phyloP scores from a whole-genome alignment of 2,113 vertebrate species.

The Notiomystis cincta region DNA sequence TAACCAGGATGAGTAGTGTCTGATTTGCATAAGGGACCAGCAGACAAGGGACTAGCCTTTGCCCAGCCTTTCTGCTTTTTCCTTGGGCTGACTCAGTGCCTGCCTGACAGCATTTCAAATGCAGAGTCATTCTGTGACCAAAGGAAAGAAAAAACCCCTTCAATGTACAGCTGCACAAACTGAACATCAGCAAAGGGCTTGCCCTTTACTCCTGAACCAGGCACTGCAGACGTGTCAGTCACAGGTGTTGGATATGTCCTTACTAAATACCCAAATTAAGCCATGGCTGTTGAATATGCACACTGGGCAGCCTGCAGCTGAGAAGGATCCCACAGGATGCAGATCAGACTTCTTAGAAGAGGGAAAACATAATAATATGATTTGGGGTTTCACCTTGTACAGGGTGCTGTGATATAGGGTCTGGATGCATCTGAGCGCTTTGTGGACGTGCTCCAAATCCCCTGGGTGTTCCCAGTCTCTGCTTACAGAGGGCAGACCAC shows the following conservation, averaged over 20 bases:
- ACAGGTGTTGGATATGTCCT: fast-evolving
- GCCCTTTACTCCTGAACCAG: not conserved
- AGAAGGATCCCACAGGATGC: not conserved
- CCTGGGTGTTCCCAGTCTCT: not conserved
- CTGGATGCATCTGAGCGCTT: not conserved
- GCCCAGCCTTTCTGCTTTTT: not conserved
- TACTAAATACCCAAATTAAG: not conserved
- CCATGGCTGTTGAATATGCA: not conserved
- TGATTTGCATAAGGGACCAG: not conserved
- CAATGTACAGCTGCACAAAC: not conserved
- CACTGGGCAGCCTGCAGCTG: not conserved
- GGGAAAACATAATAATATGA: not conserved
- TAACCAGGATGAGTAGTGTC: not conserved
- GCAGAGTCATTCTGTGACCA: not conserved
- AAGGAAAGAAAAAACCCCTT: not conserved
- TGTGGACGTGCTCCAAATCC: not conserved
- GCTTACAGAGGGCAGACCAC: not conserved
- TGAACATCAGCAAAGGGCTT: not conserved
- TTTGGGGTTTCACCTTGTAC: not conserved
- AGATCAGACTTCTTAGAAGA: not conserved
- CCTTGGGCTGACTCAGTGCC: not conserved
- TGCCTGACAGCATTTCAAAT: not conserved
- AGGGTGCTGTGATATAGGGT: not conserved
- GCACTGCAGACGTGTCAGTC: not conserved
- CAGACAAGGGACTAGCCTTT: not conserved